Evolutionary conservation across 2,888 invertebrate genomes (phyloP), one percentile per base, ranked within the genome.

Genomic region (Diplolepis rosae): DNA sequence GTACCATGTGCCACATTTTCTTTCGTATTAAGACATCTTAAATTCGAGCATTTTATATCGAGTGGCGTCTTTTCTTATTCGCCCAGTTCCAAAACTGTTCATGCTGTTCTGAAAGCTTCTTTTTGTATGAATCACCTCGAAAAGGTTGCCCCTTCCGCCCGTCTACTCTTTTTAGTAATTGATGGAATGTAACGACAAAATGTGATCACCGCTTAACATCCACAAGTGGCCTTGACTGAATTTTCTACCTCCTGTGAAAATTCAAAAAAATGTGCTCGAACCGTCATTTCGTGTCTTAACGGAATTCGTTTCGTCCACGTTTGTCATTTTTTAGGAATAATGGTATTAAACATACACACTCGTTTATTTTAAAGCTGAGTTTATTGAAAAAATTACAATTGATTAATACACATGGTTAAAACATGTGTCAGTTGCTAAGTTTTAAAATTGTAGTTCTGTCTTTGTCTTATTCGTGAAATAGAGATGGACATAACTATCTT

Each of bases 1-100:
- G 96, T 94, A 90, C 75, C 32, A 35, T 30, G 50, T 66, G 15
- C 35, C 28, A 24, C 1, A 30, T 52, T 39, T 51, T 68, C 50
- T 0, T 70, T 73, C 50, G 24, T 54, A 67, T 35, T 68, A 72
- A 71, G 45, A 73, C 70, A 61, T 69, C 66, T 67, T 70, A 73
- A 77, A 67, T 24, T 42, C 52, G 32, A 45, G 45, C 52, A 68
- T 70, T 74, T 68, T 72, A 61, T 71, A 74, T 68, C 30, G 15
- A 15, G 4, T 4, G 15, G 30, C 30, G 15, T 72, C 70, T 70
- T 75, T 73, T 48, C 27, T 22, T 56, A 71, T 68, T 77, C 70
- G 71, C 68, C 69, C 73, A 39, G 68, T 69, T 72, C 65, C 30
- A 52, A 71, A 74, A 70, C 22, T 24, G 18, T 27, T n/a, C n/a